These are phyloP conservation scores for Halocaridina rubra DNA, from an alignment of 2,888 invertebrate species.

Conservation along the genomic window DNA sequence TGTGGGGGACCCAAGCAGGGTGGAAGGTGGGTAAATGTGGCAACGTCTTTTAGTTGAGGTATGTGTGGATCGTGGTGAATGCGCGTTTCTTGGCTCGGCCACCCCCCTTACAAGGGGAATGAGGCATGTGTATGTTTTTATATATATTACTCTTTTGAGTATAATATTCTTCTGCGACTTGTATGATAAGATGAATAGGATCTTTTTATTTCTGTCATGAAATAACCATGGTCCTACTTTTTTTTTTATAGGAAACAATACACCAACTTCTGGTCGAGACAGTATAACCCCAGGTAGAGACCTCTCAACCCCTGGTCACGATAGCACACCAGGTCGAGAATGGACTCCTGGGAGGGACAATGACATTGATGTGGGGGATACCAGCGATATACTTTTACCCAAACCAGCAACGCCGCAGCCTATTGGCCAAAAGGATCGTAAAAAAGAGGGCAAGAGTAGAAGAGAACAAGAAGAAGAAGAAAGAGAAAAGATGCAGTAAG, in stretches of 20 bases:
- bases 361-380: conserved; percentile 40
- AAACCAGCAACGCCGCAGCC: conserved; percentile 9
- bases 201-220: background rate
- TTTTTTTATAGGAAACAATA: too few species aligned
- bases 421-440: conserved; percentile 4
- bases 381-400: conserved; percentile 35
- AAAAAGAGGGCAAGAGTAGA: conserved; percentile 74
- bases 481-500: conserved; percentile 95
- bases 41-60: background rate
- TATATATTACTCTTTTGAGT: background rate
- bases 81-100: too few species aligned
- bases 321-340: background rate
- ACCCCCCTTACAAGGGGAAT: too few species aligned
- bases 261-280: background rate
- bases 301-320: background rate
- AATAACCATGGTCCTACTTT: too few species aligned
- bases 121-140: background rate
- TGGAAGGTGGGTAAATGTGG: too few species aligned
- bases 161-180: background rate
- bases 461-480: conserved; percentile 93
- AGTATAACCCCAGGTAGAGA: conserved; percentile 20
- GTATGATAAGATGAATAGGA: background rate
- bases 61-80: too few species aligned
- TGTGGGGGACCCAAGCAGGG: too few species aligned
- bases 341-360: conserved; percentile 19